Evolutionary conservation across 2,888 invertebrate genomes (phyloP), one percentile per base, ranked within the genome.

Genomic region (Aporophyla lueneburgensis): DNA sequence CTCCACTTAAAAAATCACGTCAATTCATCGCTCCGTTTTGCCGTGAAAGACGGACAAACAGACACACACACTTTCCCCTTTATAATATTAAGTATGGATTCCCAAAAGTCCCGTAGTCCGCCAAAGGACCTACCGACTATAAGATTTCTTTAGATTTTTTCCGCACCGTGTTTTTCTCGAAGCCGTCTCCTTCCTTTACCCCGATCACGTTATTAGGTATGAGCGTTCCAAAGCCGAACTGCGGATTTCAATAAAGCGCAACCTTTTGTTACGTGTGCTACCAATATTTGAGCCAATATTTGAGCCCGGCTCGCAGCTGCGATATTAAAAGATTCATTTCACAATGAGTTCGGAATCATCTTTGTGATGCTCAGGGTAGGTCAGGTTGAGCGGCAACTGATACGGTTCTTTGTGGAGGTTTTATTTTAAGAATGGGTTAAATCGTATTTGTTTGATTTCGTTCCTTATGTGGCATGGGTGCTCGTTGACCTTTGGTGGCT

Each of bases 261-360:
- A 92, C 92, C 95, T 95, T 96, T 96, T 96, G 95, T 95, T 94
- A 95, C 95, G 94, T 93, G 95, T 93, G 94, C 93, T 91, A 91
- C 94, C 94, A 94, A 94, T 96, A 95, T 96, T 96, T 95, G 96
- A 95, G 91, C 93, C 84, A 81, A 81, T 81, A 81, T 82, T 84
- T 86, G 87, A 89, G 86, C 88, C 87, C 88, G 87, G 90, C 93
- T 91, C 87, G 86, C 87, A 93, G 84, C 86, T 76, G 78, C 87
- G 84, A 95, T 95, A 95, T 95, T 95, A 95, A 95, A 95, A 95
- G 93, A 94, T 95, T 95, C 94, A 95, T 95, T 94, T 94, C 93
- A 91, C 80, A 91, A 92, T 93, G 92, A 90, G 89, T 88, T 90
- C 81, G 54, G 63, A 85, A 88, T 90, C 90, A 90, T 87, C 82